Evolutionary conservation across 2,888 invertebrate species (phyloP).

Genomic region (Mesorhabditis belari): DNA sequence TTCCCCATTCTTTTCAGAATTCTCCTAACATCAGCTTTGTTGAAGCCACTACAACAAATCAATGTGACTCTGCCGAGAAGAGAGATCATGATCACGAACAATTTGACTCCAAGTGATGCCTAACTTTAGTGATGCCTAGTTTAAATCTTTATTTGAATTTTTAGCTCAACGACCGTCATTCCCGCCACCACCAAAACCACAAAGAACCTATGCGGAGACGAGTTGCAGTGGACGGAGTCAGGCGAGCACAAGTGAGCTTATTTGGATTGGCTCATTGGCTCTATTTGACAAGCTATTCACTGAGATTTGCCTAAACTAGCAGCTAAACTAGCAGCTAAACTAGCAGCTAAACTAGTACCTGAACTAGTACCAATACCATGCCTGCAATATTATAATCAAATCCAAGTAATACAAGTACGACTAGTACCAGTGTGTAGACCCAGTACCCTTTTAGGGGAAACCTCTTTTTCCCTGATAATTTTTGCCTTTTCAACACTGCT

Average conservation of each 20-base stretch:
- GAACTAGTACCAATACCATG: no score
- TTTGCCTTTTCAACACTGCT: no score
- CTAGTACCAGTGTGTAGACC: no score
- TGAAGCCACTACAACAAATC: neutral
- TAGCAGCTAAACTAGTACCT: no score
- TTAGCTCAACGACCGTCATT: neutral
- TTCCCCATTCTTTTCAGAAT: neutral
- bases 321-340: no score
- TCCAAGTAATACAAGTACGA: no score
- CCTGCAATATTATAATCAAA: no score
- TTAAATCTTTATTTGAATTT: neutral
- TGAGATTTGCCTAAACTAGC: no score
- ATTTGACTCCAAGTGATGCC: neutral
- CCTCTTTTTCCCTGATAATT: no score
- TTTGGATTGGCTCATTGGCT: no score
- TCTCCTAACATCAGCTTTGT: neutral
- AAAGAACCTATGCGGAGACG: neutral
- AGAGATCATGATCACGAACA: neutral
- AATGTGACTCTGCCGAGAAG: neutral
- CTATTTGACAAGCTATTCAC: no score
- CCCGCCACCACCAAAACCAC: conserved; percentile 4
- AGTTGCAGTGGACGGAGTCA: neutral
- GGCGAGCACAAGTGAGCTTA: neutral
- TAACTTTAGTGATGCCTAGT: neutral
- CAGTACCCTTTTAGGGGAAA: no score